These are phyloP conservation scores for Meriones unguiculatus DNA, from an alignment of 2,113 vertebrate species.

Conservation along the genomic window DNA sequence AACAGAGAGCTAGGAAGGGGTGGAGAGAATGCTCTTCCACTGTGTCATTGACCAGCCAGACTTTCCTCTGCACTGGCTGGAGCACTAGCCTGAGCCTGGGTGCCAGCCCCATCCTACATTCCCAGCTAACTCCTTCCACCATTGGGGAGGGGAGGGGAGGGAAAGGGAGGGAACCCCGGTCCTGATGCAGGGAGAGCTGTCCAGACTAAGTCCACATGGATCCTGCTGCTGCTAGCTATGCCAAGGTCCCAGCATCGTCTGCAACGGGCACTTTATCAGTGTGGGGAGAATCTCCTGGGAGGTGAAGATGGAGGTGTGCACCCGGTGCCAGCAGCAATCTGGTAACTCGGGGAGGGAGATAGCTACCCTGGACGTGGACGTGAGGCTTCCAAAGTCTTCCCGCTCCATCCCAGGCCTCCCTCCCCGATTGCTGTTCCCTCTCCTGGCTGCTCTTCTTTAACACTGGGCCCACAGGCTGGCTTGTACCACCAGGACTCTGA, in stretches of 20 bases:
- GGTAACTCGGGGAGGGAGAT: neutral
- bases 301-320: neutral
- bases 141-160: neutral
- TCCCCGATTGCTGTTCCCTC: neutral
- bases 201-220: neutral
- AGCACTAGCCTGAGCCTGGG: neutral
- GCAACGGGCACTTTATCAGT: neutral
- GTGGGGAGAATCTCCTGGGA: neutral
- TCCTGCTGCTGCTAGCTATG: neutral
- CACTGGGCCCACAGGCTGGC: neutral
- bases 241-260: neutral
- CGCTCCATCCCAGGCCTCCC: neutral
- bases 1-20: neutral
- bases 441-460: neutral
- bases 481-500: neutral
- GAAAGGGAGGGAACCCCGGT: neutral
- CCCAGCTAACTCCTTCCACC: neutral
- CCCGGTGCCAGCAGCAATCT: neutral
- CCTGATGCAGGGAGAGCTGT: neutral
- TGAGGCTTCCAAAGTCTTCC: neutral
- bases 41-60: neutral
- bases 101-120: neutral
- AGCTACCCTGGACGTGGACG: neutral
- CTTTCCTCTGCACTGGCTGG: accelerated
- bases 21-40: neutral